phyloP scores from a whole-genome alignment of 1,140 invertebrate genomes.

The Tetragnatha versicolor region DNA sequence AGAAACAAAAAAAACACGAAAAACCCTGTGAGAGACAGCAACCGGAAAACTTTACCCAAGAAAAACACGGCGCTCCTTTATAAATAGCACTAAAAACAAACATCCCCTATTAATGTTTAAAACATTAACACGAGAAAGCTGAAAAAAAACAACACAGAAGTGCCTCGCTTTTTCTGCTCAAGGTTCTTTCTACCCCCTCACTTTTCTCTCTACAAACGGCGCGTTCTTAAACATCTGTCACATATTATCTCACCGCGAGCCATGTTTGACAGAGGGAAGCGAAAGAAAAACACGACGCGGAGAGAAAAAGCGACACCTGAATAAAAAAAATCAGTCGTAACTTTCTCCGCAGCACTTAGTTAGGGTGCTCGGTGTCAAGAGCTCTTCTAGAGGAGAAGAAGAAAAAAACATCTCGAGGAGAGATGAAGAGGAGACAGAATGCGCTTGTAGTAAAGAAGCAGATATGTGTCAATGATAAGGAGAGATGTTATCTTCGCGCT shows the following conservation, averaged over 20 bases:
- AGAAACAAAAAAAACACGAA: too few relatives aligned
- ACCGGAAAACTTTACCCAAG: too few relatives aligned
- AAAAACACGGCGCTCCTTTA: too few relatives aligned
- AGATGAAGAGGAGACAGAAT: background rate
- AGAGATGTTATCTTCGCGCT: slow-evolving; percentile 31
- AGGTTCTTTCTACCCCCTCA: background rate
- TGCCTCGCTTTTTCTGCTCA: background rate
- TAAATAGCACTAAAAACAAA: too few relatives aligned
- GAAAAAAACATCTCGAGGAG: slow-evolving; percentile 34
- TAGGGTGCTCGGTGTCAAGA: slow-evolving; percentile 27
- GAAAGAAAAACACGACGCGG: background rate
- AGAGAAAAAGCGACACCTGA: background rate
- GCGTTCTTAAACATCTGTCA: slow-evolving; percentile 47
- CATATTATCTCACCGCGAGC: slow-evolving; percentile 24
- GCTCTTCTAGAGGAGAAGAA: background rate
- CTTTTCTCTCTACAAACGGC: background rate
- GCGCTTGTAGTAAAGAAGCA: too few relatives aligned
- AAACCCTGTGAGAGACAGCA: too few relatives aligned
- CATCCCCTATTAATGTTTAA: too few relatives aligned
- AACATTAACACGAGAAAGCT: too few relatives aligned
- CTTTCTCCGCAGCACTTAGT: slow-evolving; percentile 27
- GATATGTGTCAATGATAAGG: slow-evolving; percentile 32
- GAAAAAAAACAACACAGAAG: background rate
- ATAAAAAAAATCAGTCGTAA: slow-evolving; percentile 5
- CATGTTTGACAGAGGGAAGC: slow-evolving; percentile 14